Base-by-base conservation (phyloP, 2,113 vertebrate genomes). In the Periophthalmodon schlosseri region DNA sequence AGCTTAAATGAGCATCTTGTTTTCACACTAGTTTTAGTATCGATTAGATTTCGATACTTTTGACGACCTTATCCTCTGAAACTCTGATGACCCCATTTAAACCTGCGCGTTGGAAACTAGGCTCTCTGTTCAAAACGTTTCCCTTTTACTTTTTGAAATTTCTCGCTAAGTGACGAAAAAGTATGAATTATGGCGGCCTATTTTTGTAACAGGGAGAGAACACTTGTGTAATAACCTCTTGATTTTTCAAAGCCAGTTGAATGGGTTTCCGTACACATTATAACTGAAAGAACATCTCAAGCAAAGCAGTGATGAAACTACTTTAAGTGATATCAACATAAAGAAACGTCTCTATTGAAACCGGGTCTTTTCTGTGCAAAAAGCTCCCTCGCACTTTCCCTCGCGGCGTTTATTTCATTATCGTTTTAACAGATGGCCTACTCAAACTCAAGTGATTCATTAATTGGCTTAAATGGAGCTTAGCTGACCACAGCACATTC, bases 401-500 rank as follows among this genome's bases (percentile, higher is more conserved):
- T 64, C 2, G 11, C 68, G 3, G 24, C 16, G 23, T 70, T 39
- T n/a, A 39, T 57, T 50, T 65, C 33, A 66, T 79, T 21, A 57
- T 24, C 60, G 52, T 14, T 23, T 60, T 50, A 60, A 18, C 72
- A 75, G 72, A 71, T 67, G 68, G 50, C 33, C 61, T 50, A 5
- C n/a, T 20, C 54, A 67, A 58, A 68, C 16, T 66, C 12, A 66
- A 58, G 73, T 44, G 3, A 74, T 36, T 49, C 57, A 68, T 52
- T 65, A 34, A 70, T 52, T 52, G 21, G 33, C 12, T 60, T 28
- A 70, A 52, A 52, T 66, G 28, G 66, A 12, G 60, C 52, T 50
- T 14, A 12, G 21, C 21, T 75, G 54, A 70, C 68, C 77, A 60
- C 65, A 67, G 28, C 56, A 39, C 65, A 46, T 68, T 68, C 21